Evolutionary conservation across 2,888 invertebrate genomes (phyloP).

Genomic region (Ommatoiulus sabulosus): DNA sequence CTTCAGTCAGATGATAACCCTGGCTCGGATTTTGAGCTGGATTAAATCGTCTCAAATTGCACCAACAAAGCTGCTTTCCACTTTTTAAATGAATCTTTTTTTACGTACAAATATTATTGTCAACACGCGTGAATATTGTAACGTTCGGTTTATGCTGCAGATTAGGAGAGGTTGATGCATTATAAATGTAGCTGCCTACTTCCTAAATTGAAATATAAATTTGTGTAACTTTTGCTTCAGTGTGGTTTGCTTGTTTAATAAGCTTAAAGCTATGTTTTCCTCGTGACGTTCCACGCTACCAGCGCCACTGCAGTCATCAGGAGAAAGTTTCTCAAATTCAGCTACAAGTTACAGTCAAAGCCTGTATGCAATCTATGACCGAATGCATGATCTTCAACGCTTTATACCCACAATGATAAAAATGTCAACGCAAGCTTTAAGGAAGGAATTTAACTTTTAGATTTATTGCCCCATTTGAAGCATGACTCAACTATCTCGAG

Average conservation of each 20-base stretch:
- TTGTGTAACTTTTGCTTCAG: not conserved
- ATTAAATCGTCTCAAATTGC: not conserved
- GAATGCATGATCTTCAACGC: too few relatives aligned
- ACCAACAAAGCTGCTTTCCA: not conserved
- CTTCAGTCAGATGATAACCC: not conserved
- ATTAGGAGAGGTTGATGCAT: not conserved
- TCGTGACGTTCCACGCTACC: too few relatives aligned
- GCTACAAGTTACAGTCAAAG: too few relatives aligned
- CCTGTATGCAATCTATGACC: too few relatives aligned
- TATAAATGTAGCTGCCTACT: not conserved
- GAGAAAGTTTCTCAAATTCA: too few relatives aligned
- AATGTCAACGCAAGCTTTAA: too few relatives aligned
- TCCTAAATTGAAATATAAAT: not conserved
- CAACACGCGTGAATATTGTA: not conserved
- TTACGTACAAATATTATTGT: constrained; percentile 26
- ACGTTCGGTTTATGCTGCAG: not conserved
- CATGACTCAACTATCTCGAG: too few relatives aligned
- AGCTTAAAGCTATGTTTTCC: too few relatives aligned
- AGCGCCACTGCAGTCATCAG: too few relatives aligned
- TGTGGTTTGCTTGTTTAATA: not conserved
- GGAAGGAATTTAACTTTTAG: too few relatives aligned
- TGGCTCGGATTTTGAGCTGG: constrained; percentile 51
- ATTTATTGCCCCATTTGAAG: too few relatives aligned
- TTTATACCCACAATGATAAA: too few relatives aligned
- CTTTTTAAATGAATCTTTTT: constrained; percentile 7